Conservation (phyloP, 2,113 vertebrate species). For the Phrynocephalus versicolor region DNA sequence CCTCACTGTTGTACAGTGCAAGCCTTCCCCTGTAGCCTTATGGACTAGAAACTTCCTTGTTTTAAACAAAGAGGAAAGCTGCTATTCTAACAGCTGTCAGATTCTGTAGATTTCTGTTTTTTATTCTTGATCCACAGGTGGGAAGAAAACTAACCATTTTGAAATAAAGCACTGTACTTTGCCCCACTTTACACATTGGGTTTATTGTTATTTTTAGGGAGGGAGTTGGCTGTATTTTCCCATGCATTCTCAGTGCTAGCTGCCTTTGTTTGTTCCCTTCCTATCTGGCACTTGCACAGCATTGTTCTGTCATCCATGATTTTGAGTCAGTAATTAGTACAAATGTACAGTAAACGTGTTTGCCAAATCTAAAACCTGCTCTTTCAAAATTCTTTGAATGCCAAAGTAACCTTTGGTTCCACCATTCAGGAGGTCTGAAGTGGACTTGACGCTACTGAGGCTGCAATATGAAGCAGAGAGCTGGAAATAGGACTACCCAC, state of each 20-base stretch:
- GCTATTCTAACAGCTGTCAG: background rate
- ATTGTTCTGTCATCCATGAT: background rate
- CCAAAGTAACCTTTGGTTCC: background rate
- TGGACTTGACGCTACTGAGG: background rate
- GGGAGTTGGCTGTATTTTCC: background rate
- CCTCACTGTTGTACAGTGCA: too few species aligned
- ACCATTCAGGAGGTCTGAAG: background rate
- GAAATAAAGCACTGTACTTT: background rate
- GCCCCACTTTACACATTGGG: background rate
- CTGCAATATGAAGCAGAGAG: background rate
- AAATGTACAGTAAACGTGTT: background rate
- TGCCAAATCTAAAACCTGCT: background rate
- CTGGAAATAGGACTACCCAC: too few species aligned
- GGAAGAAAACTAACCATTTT: background rate
- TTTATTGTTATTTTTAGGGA: background rate
- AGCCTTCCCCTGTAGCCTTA: background rate
- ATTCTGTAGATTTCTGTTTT: background rate
- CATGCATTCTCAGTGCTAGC: background rate
- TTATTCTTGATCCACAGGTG: background rate
- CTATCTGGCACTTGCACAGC: background rate
- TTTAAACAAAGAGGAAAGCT: background rate
- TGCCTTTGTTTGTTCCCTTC: background rate
- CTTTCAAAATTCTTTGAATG: conserved; percentile 1
- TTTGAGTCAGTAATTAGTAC: background rate
- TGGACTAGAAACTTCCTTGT: background rate